A percentile compares a stretch with the other conserved stretches of the same genome.
phyloP scores from a whole-genome alignment of 2,888 invertebrate genomes.

The Rhagium mordax region DNA sequence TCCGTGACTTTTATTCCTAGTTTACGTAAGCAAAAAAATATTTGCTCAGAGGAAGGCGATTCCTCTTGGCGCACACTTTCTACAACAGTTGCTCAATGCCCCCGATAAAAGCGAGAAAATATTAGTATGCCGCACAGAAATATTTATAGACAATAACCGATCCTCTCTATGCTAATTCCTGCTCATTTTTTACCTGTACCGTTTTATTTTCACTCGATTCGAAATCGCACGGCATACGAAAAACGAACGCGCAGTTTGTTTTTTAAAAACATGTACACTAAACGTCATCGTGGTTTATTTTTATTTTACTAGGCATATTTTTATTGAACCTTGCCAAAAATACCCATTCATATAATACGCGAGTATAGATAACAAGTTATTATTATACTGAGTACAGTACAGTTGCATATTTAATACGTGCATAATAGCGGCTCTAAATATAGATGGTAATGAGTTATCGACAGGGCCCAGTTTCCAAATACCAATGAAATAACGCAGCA shows the following conservation, averaged over 20 bases:
- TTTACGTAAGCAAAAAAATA: too few relatives aligned
- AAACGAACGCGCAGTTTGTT: neutral
- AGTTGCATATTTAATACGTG: neutral
- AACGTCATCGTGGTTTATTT: constrained; percentile 9
- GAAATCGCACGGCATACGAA: neutral
- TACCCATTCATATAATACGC: constrained; percentile 18
- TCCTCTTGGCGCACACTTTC: too few relatives aligned
- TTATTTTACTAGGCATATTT: neutral
- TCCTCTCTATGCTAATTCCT: too few relatives aligned
- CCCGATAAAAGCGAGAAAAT: too few relatives aligned
- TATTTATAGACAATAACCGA: too few relatives aligned
- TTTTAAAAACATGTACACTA: neutral
- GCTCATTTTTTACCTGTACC: neutral
- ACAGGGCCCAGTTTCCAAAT: too few relatives aligned
- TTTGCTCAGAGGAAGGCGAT: too few relatives aligned
- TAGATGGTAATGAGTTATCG: neutral
- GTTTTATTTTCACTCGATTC: neutral
- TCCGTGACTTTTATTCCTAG: too few relatives aligned
- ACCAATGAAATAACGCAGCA: too few relatives aligned
- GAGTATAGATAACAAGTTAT: constrained; percentile 3
- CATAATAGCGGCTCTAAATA: neutral
- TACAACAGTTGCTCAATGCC: too few relatives aligned
- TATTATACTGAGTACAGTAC: too few relatives aligned
- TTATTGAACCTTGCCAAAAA: constrained; percentile 13
- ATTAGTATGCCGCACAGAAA: too few relatives aligned